Conservation (phyloP, 92 coral and sea anemone species). For the Actinernus sp. region DNA sequence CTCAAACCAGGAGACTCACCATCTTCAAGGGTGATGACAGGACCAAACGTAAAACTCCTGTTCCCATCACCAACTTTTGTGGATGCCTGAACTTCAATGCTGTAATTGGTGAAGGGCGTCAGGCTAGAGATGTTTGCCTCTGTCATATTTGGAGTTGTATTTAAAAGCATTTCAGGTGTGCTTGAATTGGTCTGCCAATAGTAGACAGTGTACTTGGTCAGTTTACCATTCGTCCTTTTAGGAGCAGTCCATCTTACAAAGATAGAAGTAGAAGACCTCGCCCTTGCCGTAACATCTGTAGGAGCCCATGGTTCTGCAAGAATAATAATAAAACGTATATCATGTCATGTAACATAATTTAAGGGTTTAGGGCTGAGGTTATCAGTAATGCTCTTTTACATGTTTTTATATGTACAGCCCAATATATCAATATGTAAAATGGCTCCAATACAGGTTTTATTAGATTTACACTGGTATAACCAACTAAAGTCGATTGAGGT, state of each 20-base stretch:
- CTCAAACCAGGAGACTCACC: too few relatives aligned
- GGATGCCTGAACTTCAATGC: conserved; percentile 46
- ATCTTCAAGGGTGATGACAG: conserved; percentile 46
- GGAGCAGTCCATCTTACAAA: conserved; percentile 56
- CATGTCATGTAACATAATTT: too few relatives aligned
- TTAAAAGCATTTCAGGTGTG: not conserved
- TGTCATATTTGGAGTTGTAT: conserved; percentile 9
- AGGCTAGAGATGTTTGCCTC: conserved; percentile 7
- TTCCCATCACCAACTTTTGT: conserved; percentile 62
- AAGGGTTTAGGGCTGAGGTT: too few relatives aligned
- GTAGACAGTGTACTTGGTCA: conserved; percentile 36
- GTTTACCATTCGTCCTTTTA: conserved; percentile 52
- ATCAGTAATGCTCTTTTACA: too few relatives aligned
- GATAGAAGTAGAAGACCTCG: conserved; percentile 31
- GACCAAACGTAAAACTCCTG: conserved; percentile 15
- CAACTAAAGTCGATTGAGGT: too few relatives aligned
- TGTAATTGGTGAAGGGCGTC: conserved; percentile 53
- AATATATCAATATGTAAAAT: too few relatives aligned
- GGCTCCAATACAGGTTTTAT: too few relatives aligned
- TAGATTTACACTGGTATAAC: too few relatives aligned
- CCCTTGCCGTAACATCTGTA: conserved; percentile 9
- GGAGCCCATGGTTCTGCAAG: conserved; percentile 61
- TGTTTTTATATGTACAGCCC: too few relatives aligned
- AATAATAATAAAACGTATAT: too few relatives aligned
- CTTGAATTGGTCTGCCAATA: conserved; percentile 11